These are phyloP conservation scores for Bicyclus anynana DNA, from an alignment of 1,140 invertebrate species.

Conservation along the genomic window DNA sequence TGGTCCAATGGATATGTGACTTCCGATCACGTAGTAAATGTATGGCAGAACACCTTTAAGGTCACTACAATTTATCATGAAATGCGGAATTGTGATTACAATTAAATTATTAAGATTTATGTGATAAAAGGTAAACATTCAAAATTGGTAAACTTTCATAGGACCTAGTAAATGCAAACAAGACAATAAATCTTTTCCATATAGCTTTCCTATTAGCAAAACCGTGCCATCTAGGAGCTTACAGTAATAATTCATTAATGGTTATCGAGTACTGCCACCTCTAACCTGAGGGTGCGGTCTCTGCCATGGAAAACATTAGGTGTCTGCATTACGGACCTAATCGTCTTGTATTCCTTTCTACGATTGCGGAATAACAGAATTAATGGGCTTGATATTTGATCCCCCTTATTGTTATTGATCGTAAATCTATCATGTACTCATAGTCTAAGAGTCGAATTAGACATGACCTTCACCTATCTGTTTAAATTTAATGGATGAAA, in stretches of 20 bases:
- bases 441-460: too few relatives aligned
- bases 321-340: constrained; percentile 13
- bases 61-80: too few relatives aligned
- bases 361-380: constrained; percentile 23
- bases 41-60: too few relatives aligned
- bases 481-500: too few relatives aligned
- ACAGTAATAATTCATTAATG: constrained; percentile 10
- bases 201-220: constrained; percentile 7
- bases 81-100: too few relatives aligned
- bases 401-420: constrained; percentile 1
- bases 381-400: constrained; percentile 11
- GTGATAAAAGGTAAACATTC: neutral
- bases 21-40: too few relatives aligned
- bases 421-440: constrained; percentile 2
- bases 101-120: too few relatives aligned
- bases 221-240: constrained; percentile 3
- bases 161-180: neutral
- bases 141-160: neutral
- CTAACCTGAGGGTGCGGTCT: constrained; percentile 17
- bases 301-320: constrained; percentile 4
- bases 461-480: too few relatives aligned
- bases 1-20: too few relatives aligned
- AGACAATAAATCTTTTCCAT: neutral
- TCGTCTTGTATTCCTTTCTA: constrained; percentile 25
- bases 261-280: constrained; percentile 18